phyloP scores from a whole-genome alignment of 2,113 vertebrate species.

The Psettodes erumei region DNA sequence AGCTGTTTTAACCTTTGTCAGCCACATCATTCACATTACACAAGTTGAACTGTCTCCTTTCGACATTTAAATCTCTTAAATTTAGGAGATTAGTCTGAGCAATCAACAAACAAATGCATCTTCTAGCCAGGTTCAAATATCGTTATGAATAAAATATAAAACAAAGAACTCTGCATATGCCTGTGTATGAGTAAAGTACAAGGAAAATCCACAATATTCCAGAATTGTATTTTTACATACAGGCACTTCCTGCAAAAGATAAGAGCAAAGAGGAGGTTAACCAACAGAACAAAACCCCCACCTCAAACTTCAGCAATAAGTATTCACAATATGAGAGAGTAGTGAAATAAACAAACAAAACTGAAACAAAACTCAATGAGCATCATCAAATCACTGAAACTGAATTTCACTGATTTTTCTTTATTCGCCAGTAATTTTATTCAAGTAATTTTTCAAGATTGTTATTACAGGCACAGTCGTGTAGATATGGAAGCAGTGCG shows the following conservation, averaged over 20 bases:
- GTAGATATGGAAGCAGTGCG: background rate
- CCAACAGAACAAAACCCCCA: background rate
- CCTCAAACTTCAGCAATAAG: background rate
- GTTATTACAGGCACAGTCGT: background rate
- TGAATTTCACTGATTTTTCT: no score
- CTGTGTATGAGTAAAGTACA: background rate
- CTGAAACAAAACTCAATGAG: no score
- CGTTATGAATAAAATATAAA: background rate
- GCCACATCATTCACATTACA: slow-evolving; percentile 9
- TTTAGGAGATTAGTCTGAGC: background rate
- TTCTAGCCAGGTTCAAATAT: background rate
- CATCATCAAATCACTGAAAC: no score
- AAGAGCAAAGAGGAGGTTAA: background rate
- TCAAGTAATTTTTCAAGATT: no score
- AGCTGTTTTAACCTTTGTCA: slow-evolving; percentile 28
- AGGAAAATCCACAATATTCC: no score
- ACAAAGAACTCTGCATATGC: no score
- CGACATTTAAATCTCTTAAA: background rate
- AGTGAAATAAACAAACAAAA: no score
- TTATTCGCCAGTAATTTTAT: no score
- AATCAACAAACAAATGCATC: background rate
- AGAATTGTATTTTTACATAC: no score
- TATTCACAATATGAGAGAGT: no score
- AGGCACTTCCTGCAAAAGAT: background rate
- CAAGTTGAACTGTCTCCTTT: background rate